Conservation (phyloP, 2,113 vertebrate species). For the Callochromis pleurospilus region DNA sequence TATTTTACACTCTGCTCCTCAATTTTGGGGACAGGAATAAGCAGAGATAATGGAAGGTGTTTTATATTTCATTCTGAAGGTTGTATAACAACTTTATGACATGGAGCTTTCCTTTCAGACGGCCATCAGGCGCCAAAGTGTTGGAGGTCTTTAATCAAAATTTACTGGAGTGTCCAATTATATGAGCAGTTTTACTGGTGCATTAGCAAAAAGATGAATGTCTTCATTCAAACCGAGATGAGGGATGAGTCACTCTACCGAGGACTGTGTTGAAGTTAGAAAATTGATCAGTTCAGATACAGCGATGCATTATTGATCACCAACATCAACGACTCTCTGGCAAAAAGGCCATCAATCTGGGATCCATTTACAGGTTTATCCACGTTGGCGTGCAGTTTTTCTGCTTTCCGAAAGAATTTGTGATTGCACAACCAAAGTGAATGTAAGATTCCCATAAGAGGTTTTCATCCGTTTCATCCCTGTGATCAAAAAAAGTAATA, state of each 20-base stretch:
- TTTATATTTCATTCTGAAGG: conserved; percentile 38
- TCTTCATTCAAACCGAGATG: conserved; percentile 9
- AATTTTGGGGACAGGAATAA: neutral
- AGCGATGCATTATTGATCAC: neutral
- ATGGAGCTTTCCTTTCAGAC: conserved; percentile 20
- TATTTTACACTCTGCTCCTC: conserved; percentile 11
- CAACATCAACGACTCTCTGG: neutral
- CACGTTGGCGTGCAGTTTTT: neutral
- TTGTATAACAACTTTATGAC: conserved; percentile 44
- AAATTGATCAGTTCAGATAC: neutral
- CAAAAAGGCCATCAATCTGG: neutral
- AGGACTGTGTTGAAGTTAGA: neutral
- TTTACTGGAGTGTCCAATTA: conserved; percentile 54
- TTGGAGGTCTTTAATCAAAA: conserved; percentile 51
- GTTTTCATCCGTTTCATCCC: neutral
- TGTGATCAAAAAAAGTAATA: neutral
- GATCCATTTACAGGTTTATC: neutral
- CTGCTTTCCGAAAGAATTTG: neutral
- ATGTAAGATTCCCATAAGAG: neutral
- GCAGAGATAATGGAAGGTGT: conserved; percentile 22
- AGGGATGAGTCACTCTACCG: conserved; percentile 8
- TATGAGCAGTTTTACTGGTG: conserved; percentile 48
- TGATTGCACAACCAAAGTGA: neutral
- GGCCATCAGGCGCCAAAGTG: conserved; percentile 28
- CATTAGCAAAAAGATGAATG: conserved; percentile 40